A percentile compares a stretch with the other conserved stretches of the same genome.
Conservation (phyloP, 1,140 invertebrate genomes). For the Drosophila burlai region DNA sequence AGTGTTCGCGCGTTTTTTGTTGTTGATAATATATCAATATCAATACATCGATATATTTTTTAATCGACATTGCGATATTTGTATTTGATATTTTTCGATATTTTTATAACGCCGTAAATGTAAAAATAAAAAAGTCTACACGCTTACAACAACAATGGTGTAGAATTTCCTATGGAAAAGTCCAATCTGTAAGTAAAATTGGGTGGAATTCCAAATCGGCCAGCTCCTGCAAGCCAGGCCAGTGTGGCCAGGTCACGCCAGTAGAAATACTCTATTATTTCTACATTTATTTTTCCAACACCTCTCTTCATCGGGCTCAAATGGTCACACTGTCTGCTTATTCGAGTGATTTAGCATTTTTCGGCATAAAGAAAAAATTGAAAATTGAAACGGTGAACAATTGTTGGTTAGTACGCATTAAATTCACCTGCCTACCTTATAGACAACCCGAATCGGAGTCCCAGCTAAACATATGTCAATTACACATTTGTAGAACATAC, state of each 20-base stretch:
- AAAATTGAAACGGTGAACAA: slow-evolving; percentile 60
- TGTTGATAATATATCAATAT: slow-evolving; percentile 14
- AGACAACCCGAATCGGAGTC: neutral
- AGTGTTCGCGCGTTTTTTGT: slow-evolving; percentile 49
- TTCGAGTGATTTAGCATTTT: slow-evolving; percentile 80
- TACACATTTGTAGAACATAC: slow-evolving; percentile 55
- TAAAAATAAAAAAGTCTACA: too few relatives aligned
- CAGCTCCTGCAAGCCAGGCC: too few relatives aligned
- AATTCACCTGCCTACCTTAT: slow-evolving; percentile 1
- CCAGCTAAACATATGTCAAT: slow-evolving; percentile 54
- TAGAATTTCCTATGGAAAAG: too few relatives aligned
- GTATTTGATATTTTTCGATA: too few relatives aligned
- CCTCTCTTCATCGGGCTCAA: neutral
- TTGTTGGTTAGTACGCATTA: slow-evolving; percentile 66
- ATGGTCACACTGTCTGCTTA: slow-evolving; percentile 32
- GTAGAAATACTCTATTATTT: too few relatives aligned
- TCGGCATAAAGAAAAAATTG: slow-evolving; percentile 71
- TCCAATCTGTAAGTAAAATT: too few relatives aligned
- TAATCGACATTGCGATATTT: too few relatives aligned
- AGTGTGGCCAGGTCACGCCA: too few relatives aligned
- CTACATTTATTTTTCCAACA: slow-evolving; percentile 19
- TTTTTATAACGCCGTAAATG: too few relatives aligned
- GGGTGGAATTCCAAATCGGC: too few relatives aligned
- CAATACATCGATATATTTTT: too few relatives aligned
- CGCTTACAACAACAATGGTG: too few relatives aligned